Evolutionary conservation across 2,113 vertebrate genomes (phyloP), one percentile per base, ranked within the genome.

Genomic region (Gopherus evgoodei): DNA sequence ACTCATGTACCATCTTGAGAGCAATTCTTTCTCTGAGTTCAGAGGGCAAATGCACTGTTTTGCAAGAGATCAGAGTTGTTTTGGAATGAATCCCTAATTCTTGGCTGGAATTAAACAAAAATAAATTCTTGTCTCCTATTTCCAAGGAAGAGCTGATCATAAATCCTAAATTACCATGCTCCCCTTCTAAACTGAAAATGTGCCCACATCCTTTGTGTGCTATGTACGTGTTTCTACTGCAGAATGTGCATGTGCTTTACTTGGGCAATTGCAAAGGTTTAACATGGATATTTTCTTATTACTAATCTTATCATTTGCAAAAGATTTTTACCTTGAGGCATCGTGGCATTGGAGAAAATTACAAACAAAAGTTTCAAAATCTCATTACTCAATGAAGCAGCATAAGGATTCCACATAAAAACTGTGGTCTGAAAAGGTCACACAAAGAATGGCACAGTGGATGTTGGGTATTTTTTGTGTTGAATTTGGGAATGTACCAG

Each of bases 51-150:
- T 42, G 42, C 42, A 44, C 38, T 44, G 75, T 42, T 29, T 31
- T 85, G 84, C 0, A 35, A 27, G 49, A 0, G 0, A 2, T 79
- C n/a, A 35, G 76, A 49, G 5, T 81, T 85, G 35, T 62, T 72
- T 24, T 1, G 89, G 59, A 90, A 44, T 78, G 56, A 0, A 0
- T 29, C 76, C 0, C 0, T 83, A 50, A 42, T 44, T 87, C 84
- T 83, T 90, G 49, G 53, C 44, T 79, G 56, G 82, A 29, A n/a
- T 59, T 49, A n/a, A 79, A 2, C 27, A 50, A 56, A 80, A 87
- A 72, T 22, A 79, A 75, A 81, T 53, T 56, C 29, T 53, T 69
- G 65, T 27, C 72, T 53, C 42, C 19, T 76, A 14, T 11, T 59
- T 88, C 24, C 49, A 14, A 80, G 47, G 65, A 87, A 56, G 44